Evolutionary conservation across 2,888 invertebrate genomes (phyloP), one percentile per base, ranked within the genome.

Genomic region (Enchytraeus crypticus): DNA sequence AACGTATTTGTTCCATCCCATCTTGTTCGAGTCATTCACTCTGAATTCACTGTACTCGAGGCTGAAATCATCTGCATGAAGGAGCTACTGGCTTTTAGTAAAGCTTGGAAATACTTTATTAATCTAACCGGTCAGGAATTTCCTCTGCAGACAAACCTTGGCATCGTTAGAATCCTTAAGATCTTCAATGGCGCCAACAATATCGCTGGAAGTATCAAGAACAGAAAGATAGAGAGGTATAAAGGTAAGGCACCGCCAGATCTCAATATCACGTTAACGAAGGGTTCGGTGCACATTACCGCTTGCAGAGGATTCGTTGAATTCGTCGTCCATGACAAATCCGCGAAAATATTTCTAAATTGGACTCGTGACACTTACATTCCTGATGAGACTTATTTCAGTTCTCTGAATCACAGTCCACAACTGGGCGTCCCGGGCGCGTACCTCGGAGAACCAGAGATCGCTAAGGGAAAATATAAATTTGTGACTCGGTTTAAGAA

Each of bases 81-180:
- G 8, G 71, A 71, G 33, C 59, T 73, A 8, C 23, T 69, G 34
- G 53, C 53, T 18, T 65, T 65, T 57, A 65, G 55, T 29, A n/a
- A n/a, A n/a, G n/a, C n/a, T n/a, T 77, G 77, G 77, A 70, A 70
- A 53, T 77, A 77, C 59, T 73, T n/a, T n/a, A n/a, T n/a, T n/a
- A n/a, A n/a, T n/a, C n/a, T n/a, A n/a, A n/a, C n/a, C n/a, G n/a
- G n/a, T 76, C 58, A 73, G 75, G 32, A 77, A 77, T 58, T 63
- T 76, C 46, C n/a, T n/a, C n/a, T n/a, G n/a, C n/a, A n/a, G n/a
- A n/a, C n/a, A n/a, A n/a, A n/a, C n/a, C n/a, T n/a, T n/a, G n/a
- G n/a, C n/a, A n/a, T n/a, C n/a, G n/a, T n/a, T n/a, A n/a, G n/a
- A n/a, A n/a, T n/a, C n/a, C n/a, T n/a, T n/a, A n/a, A n/a, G n/a